These are phyloP conservation scores for Rhegmatorhina hoffmannsi DNA, from an alignment of 2,113 vertebrate species.

Conservation along the genomic window DNA sequence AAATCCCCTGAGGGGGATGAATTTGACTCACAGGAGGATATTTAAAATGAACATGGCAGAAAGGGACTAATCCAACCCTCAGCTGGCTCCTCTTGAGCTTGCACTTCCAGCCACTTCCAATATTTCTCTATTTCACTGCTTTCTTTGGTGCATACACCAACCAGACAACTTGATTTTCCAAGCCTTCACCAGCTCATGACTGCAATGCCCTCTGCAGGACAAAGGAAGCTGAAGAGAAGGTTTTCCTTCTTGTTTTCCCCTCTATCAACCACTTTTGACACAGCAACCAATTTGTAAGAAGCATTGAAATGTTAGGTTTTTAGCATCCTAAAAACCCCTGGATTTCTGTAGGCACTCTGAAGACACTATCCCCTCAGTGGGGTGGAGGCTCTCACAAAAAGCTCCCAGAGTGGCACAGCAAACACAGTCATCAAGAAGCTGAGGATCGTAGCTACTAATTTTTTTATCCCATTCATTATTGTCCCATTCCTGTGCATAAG, in stretches of 20 bases:
- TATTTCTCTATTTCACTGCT: not conserved
- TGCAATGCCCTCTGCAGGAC: not conserved
- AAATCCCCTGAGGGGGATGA: not conserved
- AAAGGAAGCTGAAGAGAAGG: not conserved
- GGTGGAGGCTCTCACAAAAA: accelerated
- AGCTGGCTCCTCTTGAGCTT: not conserved
- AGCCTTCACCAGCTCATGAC: not conserved
- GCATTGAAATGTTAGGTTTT: not conserved
- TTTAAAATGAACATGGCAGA: not conserved
- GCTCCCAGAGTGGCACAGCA: not conserved
- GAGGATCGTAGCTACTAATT: not conserved
- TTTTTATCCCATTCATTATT: not conserved
- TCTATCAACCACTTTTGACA: not conserved
- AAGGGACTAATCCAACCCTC: not conserved
- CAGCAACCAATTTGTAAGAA: not conserved
- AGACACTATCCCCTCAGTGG: not conserved
- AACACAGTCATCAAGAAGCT: not conserved
- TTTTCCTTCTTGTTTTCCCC: accelerated
- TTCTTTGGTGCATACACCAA: not conserved
- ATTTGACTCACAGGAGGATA: not conserved
- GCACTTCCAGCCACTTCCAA: not conserved
- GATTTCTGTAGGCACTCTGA: not conserved
- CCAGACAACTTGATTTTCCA: not conserved
- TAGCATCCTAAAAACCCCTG: not conserved
- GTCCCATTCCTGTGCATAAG: not conserved